Evolutionary conservation across 2,113 vertebrate species (phyloP), one percentile per base, ranked within the genome.

Genomic region (Channa maculata): DNA sequence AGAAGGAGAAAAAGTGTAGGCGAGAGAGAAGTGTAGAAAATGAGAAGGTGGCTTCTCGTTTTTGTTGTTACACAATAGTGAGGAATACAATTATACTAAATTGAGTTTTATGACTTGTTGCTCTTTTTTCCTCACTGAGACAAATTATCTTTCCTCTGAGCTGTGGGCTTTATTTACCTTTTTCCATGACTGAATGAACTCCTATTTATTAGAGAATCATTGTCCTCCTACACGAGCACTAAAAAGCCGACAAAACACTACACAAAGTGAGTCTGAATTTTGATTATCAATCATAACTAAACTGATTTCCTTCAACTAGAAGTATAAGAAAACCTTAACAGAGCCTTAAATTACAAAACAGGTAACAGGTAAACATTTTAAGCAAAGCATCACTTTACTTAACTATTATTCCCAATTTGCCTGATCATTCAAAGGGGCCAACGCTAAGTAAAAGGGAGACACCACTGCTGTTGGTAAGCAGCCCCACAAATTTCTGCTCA

Each of bases 401-500:
- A 80, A 79, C 71, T 80, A 72, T 69, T 46, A 65, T 9, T 61
- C 53, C 44, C 45, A 63, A 75, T 75, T 65, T 73, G 53, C 57
- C 53, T 62, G 48, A 73, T 85, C 65, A 81, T 82, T 82, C 46
- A 68, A 68, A 54, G 62, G 65, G 57, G 73, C 48, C 64, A 72
- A 58, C 74, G 38, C 60, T 70, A 79, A 83, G 65, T 79, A 83
- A 83, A 77, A 54, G 65, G 79, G 82, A 92, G 80, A 88, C 77
- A 71, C 65, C 71, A 76, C 59, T 89, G 86, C 83, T 91, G 85
- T 83, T 90, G 84, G 86, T 89, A 91, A 92, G 88, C 88, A 92
- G 86, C 86, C 85, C 79, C 80, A 91, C 91, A 89, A 81, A 92
- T 93, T 92, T 94, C 87, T 93, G 86, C 90, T 90, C 92, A 75